Percentiles rank a stretch among this genome's conserved stretches.
Conservation (phyloP, 2,888 invertebrate genomes). For the Lamproptera curius region DNA sequence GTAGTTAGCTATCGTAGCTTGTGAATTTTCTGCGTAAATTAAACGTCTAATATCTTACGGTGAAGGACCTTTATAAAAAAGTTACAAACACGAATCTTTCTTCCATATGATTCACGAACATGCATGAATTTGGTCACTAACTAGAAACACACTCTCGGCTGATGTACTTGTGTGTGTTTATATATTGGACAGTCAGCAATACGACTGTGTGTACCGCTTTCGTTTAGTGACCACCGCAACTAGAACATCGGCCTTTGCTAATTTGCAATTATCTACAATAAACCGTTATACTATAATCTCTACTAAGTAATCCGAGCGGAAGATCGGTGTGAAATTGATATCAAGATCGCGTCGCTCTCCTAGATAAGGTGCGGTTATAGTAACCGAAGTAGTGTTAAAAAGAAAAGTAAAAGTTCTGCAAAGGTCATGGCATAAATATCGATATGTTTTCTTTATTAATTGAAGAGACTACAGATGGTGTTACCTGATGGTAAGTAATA, state of each 20-base stretch:
- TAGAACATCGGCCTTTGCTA: background rate
- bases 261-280: slow-evolving; percentile 1
- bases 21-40: no score
- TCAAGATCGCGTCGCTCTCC: slow-evolving; percentile 11
- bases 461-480: no score
- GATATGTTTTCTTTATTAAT: no score
- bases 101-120: background rate
- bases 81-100: background rate
- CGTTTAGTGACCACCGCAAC: background rate
- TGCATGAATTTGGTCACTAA: background rate
- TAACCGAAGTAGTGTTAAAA: no score
- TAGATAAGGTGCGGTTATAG: background rate
- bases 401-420: no score
- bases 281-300: slow-evolving; percentile 10
- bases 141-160: background rate
- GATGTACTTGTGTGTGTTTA: background rate
- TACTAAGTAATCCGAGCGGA: slow-evolving; percentile 14
- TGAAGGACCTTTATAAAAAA: background rate
- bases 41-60: no score
- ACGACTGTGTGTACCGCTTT: background rate
- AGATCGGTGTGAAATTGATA: slow-evolving; percentile 20
- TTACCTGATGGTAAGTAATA: no score
- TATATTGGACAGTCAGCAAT: background rate
- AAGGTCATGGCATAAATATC: no score
- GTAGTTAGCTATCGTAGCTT: background rate